phyloP scores from a whole-genome alignment of 2,113 vertebrate genomes.

The Cepphus grylle region DNA sequence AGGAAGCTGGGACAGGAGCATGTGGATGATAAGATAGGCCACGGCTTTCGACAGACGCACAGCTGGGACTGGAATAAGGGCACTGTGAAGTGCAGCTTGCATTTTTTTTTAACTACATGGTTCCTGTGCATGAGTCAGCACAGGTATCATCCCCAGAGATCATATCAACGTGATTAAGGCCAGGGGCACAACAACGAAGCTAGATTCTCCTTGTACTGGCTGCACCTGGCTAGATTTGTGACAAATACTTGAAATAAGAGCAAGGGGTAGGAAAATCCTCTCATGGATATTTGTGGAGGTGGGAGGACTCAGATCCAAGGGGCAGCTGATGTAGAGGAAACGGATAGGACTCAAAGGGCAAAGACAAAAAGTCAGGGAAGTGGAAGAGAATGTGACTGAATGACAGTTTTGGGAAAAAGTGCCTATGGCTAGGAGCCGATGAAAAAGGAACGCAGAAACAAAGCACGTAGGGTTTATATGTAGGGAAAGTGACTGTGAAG shows the following conservation, averaged over 20 bases:
- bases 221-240: not conserved
- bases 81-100: not conserved
- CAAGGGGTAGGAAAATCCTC: not conserved
- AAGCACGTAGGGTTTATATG: fast-evolving
- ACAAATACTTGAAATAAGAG: not conserved
- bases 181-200: not conserved
- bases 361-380: not conserved
- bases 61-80: not conserved
- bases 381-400: not conserved
- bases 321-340: not conserved
- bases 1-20: not conserved
- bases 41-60: not conserved
- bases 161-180: not conserved
- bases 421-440: not conserved
- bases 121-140: not conserved
- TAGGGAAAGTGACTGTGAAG: not conserved
- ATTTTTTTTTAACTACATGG: not conserved
- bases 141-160: not conserved
- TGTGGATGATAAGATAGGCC: not conserved
- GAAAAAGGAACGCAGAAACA: not conserved
- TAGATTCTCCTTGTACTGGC: not conserved
- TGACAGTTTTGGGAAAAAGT: not conserved
- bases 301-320: not conserved
- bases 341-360: not conserved
- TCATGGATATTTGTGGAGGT: not conserved